A percentile compares a stretch with the other conserved stretches of the same genome.
Evolutionary conservation across 2,797 vertebrate species (phyloP).

Genomic region (Sarcoramphus papa): DNA sequence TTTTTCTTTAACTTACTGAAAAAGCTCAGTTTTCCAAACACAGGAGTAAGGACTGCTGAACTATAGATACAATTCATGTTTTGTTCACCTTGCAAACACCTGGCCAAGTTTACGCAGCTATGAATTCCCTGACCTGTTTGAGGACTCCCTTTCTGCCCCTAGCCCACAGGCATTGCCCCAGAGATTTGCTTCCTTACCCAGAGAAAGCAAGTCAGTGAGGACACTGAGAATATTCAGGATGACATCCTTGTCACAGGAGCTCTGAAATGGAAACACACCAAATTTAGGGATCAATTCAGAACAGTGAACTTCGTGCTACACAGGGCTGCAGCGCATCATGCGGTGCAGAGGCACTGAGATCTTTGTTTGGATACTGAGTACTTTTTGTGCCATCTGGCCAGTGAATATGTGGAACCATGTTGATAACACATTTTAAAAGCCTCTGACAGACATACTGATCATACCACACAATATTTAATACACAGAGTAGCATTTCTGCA

Average conservation of each 20-base stretch:
- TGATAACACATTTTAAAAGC: not conserved
- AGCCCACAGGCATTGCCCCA: not conserved
- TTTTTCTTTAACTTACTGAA: not conserved
- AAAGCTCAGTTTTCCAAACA: not conserved
- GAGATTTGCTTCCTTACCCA: conserved; percentile 76
- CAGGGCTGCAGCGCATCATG: not conserved
- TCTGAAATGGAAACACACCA: conserved; percentile 73
- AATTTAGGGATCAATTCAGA: not conserved
- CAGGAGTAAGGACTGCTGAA: not conserved
- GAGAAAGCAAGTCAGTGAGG: conserved; percentile 86
- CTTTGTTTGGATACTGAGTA: not conserved
- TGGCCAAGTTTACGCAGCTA: not conserved
- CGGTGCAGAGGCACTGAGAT: not conserved
- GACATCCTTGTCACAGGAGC: conserved; percentile 77
- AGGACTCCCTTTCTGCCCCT: not conserved
- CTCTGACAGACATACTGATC: not conserved
- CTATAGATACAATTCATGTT: not conserved
- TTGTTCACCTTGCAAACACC: not conserved
- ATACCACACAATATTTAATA: not conserved
- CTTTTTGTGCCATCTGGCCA: not conserved
- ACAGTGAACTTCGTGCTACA: not conserved
- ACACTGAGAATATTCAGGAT: conserved; percentile 81
- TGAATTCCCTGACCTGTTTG: not conserved
- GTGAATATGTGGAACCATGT: not conserved
- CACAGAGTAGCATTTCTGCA: not conserved